Evolutionary conservation across 92 coral and sea anemone species (phyloP), one percentile per base, ranked within the genome.

Genomic region (Phymanthus crucifer): DNA sequence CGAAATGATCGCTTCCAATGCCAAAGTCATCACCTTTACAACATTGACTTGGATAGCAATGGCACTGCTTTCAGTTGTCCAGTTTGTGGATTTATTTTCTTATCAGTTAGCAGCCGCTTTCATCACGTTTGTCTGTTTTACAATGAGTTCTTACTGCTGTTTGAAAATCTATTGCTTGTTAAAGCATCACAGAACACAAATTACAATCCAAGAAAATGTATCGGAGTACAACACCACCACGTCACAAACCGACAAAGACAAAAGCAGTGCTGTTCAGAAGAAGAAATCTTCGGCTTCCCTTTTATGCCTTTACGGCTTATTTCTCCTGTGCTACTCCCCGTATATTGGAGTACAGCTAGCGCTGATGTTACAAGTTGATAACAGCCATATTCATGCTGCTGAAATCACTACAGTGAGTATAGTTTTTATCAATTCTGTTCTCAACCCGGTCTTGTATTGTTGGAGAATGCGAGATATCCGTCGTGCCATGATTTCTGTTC

Each of bases 381-480:
- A 81, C 35, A 21, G 67, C 32, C 45, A 56, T 12, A 52, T 81
- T 38, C 72, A 81, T 32, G 85, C 85, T 2, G 64, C 71, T 18
- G 85, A 81, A 24, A 81, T 81, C 16, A 56, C 66, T 2, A 81
- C 85, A 57, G 85, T 81, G 0, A 81, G 85, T 32, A 81, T 81
- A 4, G 85, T 81, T 1, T 81, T 81, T 29, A 33, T 73, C 6
- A 81, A 81, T 35, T 81, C 85, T 0, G 72, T 81, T 13, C 79
- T 81, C 17, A 81, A 81, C 23, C 85, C 85, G 1, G 31, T 81
- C 1, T 69, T 81, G 6, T 81, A 81, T 32, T 81, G 85, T 45
- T 81, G 85, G 85, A 45, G 85, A 32, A 81, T 81, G 85, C n/a
- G 73, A 16, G 85, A 81, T 29, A 81, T 81, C 2, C 78, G 85